Conservation (phyloP, 2,113 vertebrate genomes). For the Larimichthys polyactis region DNA sequence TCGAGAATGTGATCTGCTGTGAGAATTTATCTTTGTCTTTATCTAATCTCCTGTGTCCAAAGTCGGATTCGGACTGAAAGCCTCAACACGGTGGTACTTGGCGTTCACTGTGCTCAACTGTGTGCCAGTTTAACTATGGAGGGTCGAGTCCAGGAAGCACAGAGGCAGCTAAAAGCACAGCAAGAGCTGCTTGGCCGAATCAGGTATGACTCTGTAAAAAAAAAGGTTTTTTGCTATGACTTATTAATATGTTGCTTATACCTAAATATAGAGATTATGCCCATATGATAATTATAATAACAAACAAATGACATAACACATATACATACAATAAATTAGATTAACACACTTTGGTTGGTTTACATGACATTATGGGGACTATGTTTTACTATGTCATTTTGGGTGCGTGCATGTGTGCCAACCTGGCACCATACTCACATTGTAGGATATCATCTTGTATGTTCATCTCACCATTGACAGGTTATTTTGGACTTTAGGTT, state of each 20-base stretch:
- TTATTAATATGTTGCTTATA: too few relatives aligned
- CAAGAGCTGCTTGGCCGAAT: slow-evolving; percentile 79
- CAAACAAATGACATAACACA: too few relatives aligned
- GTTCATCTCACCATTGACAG: too few relatives aligned
- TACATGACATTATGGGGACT: neutral
- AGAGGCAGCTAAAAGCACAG: slow-evolving; percentile 77
- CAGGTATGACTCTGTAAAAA: slow-evolving; percentile 62
- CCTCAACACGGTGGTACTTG: slow-evolving; percentile 82
- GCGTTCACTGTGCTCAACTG: slow-evolving; percentile 84
- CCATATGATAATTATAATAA: too few relatives aligned
- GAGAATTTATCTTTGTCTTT: neutral
- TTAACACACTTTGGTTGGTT: too few relatives aligned
- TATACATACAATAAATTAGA: neutral
- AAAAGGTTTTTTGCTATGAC: too few relatives aligned
- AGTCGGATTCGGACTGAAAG: slow-evolving; percentile 74
- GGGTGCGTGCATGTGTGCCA: neutral
- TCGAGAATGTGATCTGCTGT: neutral
- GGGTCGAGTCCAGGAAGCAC: slow-evolving; percentile 83
- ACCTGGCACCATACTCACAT: too few relatives aligned
- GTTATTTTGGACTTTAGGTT: too few relatives aligned
- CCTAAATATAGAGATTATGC: too few relatives aligned
- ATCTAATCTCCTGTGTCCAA: neutral
- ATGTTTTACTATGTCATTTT: neutral
- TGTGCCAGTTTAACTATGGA: slow-evolving; percentile 84
- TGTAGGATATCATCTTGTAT: too few relatives aligned